phyloP scores from a whole-genome alignment of 1,140 invertebrate genomes.

The Musca vetustissima region DNA sequence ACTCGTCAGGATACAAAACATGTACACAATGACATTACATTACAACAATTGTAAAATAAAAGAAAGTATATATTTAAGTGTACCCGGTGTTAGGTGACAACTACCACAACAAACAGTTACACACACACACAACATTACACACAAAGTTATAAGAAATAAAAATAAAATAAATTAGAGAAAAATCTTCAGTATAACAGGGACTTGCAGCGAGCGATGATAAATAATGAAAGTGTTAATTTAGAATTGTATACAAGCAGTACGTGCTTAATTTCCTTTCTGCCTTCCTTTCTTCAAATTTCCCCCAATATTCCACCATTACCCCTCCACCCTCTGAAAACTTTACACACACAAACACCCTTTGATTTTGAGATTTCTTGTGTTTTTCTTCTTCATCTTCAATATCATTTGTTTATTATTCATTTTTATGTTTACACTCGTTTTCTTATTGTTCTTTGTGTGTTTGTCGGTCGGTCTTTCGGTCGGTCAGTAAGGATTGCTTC shows the following conservation, averaged over 20 bases:
- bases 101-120: background rate
- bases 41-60: no score
- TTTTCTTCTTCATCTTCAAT: background rate
- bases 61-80: no score
- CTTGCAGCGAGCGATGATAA: slow-evolving; percentile 16
- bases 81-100: background rate
- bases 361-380: no score
- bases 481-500: no score
- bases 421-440: background rate
- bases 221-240: slow-evolving; percentile 29
- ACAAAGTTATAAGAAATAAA: slow-evolving; percentile 9
- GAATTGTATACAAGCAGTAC: slow-evolving; percentile 13
- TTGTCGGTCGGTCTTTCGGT: background rate
- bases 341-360: no score
- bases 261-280: slow-evolving; percentile 21
- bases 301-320: no score
- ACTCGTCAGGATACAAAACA: no score
- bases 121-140: background rate
- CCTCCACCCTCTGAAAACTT: background rate
- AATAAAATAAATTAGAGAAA: slow-evolving; percentile 14
- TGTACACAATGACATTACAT: no score
- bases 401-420: slow-evolving; percentile 15
- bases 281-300: background rate
- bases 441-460: background rate
- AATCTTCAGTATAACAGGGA: background rate